Base-by-base conservation (phyloP, 2,797 vertebrate species). In the Danio albolineatus region DNA sequence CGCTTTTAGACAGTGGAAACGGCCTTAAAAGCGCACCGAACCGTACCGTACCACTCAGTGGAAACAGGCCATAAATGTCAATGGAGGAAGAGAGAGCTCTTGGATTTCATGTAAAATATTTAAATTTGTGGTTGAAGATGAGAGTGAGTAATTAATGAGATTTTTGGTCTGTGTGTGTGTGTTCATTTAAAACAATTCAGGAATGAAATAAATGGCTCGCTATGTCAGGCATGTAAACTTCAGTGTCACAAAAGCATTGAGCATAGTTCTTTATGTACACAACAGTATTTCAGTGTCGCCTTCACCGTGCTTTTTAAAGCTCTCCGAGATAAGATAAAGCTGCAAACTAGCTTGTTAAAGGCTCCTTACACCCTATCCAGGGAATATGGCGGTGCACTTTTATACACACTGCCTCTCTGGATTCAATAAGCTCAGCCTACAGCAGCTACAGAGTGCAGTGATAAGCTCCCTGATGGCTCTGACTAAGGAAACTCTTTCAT, bases 311-410 rank as follows among this genome's bases (percentile, higher is more conserved):
- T 56, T 53, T 78, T 39, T 49, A 67, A 59, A 70, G 76, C 65
- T 41, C 53, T 75, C 5, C 7, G 46, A 80, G 64, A 78, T 44
- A 57, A 66, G 39, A 61, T 60, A 70, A 17, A 41, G 65, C 46
- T 60, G 60, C n/a, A 69, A 39, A 71, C 73, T 54, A 41, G 60
- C 82, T 77, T 77, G 73, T 83, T 80, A 67, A 54, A 71, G 43
- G 60, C 61, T 60, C 60, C 78, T 61, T 57, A 73, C 51, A 51
- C 65, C 64, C 54, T 41, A 6, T 78, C 78, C 21, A 60, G 75
- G 76, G 60, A 69, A 41, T 82, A 60, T 70, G 64, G 57, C 76
- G 48, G 43, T 76, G 82, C 43, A 76, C 59, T 70, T 79, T 67
- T 73, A 54, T 41, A 76, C 71, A 83, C 65, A 61, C 17, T 56